Evolutionary conservation across 1,140 invertebrate genomes (phyloP), one percentile per base, ranked within the genome.

Genomic region (Saccostrea glomerata): DNA sequence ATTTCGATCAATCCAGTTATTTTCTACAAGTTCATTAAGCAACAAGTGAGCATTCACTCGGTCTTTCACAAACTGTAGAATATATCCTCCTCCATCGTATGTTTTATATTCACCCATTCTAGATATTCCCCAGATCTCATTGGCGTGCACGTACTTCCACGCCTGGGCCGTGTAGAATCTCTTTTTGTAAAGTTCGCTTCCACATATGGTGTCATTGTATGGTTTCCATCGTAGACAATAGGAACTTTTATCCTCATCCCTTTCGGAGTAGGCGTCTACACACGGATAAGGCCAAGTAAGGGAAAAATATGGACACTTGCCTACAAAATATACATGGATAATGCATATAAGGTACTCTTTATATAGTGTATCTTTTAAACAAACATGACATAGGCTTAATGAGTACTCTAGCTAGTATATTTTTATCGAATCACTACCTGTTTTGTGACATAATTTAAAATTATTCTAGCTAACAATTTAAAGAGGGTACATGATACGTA

Each of bases 1-100:
- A n/a, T 92, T 86, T 47, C 92, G 86, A 89, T 96, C 95, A 25
- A 96, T 94, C 96, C 96, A 96, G 23, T 84, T 87, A 84, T 92
- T 87, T 9, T 91, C 86, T 23, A 94, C 83, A 12, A 96, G 89
- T 54, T 92, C 88, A 9, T 92, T 88, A 17, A 96, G 88, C 55
- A 90, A 90, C 12, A 85, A 85, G 20, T 40, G 60, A 23, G 89
- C 89, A 13, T 90, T 86, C 20, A 88, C 85, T n/a, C 66, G 36
- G 84, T 90, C 88, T 36, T 90, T 87, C 47, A 88, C 86, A 4
- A 92, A 86, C 85, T 91, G 88, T 17, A 89, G 82, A 82, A 90
- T 87, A 73, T 91, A 92, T 15, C 91, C 91, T 9, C 90, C 90
- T 23, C 90, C 90, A 17, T 86, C 86, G 60, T 92, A 92, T 20